Conservation (phyloP, 2,888 invertebrate genomes). For the Melinopterus prodromus region DNA sequence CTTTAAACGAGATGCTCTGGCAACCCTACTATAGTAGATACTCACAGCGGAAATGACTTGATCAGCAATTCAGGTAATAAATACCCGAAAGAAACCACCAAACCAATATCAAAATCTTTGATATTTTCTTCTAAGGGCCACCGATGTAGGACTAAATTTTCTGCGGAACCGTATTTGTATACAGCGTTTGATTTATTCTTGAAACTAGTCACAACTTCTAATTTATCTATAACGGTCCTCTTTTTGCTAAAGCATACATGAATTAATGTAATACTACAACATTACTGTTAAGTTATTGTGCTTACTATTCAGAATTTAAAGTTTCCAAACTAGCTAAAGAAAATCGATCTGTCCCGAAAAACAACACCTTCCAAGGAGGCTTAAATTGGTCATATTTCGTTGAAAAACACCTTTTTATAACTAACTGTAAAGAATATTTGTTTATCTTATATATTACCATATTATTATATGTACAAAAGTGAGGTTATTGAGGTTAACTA, state of each 20-base stretch:
- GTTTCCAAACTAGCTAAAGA: slow-evolving; percentile 77
- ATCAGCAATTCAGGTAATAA: slow-evolving; percentile 83
- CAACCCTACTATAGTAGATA: slow-evolving; percentile 43
- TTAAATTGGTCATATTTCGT: slow-evolving; percentile 36
- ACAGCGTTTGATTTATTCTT: slow-evolving; percentile 71
- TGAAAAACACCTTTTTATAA: slow-evolving; percentile 11
- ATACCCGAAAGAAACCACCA: slow-evolving; percentile 94
- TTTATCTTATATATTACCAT: background rate
- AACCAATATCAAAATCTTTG: slow-evolving; percentile 80
- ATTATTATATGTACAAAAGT: background rate
- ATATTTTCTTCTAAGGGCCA: slow-evolving; percentile 68
- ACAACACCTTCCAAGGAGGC: slow-evolving; percentile 72
- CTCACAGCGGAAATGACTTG: slow-evolving; percentile 82
- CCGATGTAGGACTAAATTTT: slow-evolving; percentile 67
- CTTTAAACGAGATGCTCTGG: too few relatives aligned
- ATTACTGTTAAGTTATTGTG: slow-evolving; percentile 40
- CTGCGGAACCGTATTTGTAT: slow-evolving; percentile 70
- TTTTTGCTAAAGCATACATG: slow-evolving; percentile 56
- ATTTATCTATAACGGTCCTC: slow-evolving; percentile 61
- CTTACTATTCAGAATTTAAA: slow-evolving; percentile 74
- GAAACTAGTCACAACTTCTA: slow-evolving; percentile 78
- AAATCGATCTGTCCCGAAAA: slow-evolving; percentile 88
- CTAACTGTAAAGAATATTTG: background rate
- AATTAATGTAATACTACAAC: slow-evolving; percentile 6
- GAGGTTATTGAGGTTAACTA: background rate